phyloP scores from a whole-genome alignment of 2,797 vertebrate species.

The Rhynchotus rufescens region DNA sequence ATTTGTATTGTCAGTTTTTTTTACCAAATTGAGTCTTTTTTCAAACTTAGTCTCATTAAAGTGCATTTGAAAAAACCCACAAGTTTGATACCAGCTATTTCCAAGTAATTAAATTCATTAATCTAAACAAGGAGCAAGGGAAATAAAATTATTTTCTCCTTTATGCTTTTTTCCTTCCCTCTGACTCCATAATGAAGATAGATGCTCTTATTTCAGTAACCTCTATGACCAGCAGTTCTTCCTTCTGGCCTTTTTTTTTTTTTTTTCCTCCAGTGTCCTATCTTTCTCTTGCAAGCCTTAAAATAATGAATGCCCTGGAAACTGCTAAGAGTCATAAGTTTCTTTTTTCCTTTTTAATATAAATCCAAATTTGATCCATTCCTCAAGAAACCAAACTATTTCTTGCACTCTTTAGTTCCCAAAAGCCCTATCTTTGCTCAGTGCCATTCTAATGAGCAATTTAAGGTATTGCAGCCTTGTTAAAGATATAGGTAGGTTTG shows the following conservation, averaged over 20 bases:
- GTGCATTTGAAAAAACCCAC: constrained; percentile 14
- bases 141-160: constrained; percentile 44
- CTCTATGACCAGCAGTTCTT: neutral
- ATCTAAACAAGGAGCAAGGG: constrained; percentile 30
- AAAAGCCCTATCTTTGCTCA: neutral
- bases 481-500: neutral
- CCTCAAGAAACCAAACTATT: neutral
- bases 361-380: neutral
- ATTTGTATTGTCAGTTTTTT: constrained; percentile 9
- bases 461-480: neutral
- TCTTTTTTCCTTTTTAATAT: neutral
- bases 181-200: neutral
- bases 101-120: constrained; percentile 57
- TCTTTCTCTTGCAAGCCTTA: constrained; percentile 22
- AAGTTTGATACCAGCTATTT: constrained; percentile 36
- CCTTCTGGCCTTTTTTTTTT: neutral
- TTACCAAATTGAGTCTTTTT: constrained; percentile 8
- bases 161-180: neutral
- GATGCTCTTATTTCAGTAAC: neutral
- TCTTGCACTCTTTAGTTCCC: neutral
- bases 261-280: neutral
- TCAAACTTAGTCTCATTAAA: constrained; percentile 39
- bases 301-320: constrained; percentile 12
- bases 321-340: neutral
- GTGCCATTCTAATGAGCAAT: neutral